Base-by-base conservation (phyloP, 2,888 invertebrate species). In the Tortrix viridana region DNA sequence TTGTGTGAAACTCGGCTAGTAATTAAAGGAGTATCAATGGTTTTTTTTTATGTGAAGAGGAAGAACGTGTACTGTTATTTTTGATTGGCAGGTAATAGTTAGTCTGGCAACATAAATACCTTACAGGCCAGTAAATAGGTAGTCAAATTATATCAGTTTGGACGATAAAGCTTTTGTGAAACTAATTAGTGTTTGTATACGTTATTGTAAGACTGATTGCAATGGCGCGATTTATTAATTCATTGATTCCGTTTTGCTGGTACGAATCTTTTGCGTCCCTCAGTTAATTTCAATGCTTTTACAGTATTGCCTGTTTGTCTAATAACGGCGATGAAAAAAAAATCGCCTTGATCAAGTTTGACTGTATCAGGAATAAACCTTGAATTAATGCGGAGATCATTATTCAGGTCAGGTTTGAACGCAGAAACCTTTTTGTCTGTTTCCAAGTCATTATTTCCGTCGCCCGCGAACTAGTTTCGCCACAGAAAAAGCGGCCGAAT, bases 391-490 rank as follows among this genome's bases (percentile, higher is more conserved):
- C 38, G 14, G 14, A 32, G n/a, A 53, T 63, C 26, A 58, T 58
- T 58, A 63, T 63, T 63, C 63, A 53, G 58, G 53, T 58, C 62
- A 46, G 47, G 32, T 48, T 32, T 63, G 46, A 43, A 44, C 50
- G 50, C 49, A 46, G 20, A 16, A 43, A 47, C n/a, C 50, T 58
- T 63, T 52, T 53, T 58, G 38, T 47, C 26, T 32, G 44, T 54
- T 50, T 43, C 52, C 47, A 58, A 58, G 53, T 58, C 63, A 53
- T 63, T 63, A 63, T 63, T 53, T 58, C 47, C 57, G 63, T 63
- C 52, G 62, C 44, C 23, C 19, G 41, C 52, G 41, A 63, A 63
- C 63, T 63, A 57, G 63, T 63, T 63, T 63, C 44, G 50, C n/a
- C 16, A 12, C 41, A 63, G 41, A 63, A 63, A 58, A 58, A 63